Evolutionary conservation across 2,888 invertebrate species (phyloP).

Genomic region (Drosophila bunnanda): DNA sequence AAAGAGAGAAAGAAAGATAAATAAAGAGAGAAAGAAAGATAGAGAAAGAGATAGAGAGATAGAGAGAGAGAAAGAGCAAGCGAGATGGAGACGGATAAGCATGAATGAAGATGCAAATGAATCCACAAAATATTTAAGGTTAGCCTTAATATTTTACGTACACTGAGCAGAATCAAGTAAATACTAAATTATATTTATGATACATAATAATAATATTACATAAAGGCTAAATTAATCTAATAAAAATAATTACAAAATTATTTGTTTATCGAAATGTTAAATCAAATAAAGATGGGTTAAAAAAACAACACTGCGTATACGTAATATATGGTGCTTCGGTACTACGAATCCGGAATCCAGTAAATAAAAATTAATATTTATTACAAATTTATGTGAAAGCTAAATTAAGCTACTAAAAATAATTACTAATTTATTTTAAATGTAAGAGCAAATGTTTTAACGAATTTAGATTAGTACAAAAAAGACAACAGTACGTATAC

Average conservation of each 20-base stretch:
- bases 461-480: too few relatives aligned
- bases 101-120: conserved; percentile 64
- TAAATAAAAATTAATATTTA: too few relatives aligned
- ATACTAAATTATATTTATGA: neutral
- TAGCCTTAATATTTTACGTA: conserved; percentile 16
- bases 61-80: conserved; percentile 5
- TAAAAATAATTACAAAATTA: neutral
- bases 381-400: too few relatives aligned
- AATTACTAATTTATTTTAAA: too few relatives aligned
- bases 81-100: conserved; percentile 10
- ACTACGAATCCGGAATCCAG: too few relatives aligned
- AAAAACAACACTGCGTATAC: too few relatives aligned
- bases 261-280: too few relatives aligned
- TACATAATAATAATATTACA: neutral
- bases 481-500: neutral
- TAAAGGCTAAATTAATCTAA: neutral
- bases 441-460: too few relatives aligned
- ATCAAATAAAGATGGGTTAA: too few relatives aligned
- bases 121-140: conserved; percentile 47
- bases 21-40: conserved; percentile 5
- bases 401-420: too few relatives aligned
- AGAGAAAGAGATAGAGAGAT: conserved; percentile 5
- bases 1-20: conserved; percentile 3
- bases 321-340: too few relatives aligned
- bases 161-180: neutral